Evolutionary conservation across 2,113 vertebrate genomes (phyloP).

Genomic region (Paraplagusia blochii): DNA sequence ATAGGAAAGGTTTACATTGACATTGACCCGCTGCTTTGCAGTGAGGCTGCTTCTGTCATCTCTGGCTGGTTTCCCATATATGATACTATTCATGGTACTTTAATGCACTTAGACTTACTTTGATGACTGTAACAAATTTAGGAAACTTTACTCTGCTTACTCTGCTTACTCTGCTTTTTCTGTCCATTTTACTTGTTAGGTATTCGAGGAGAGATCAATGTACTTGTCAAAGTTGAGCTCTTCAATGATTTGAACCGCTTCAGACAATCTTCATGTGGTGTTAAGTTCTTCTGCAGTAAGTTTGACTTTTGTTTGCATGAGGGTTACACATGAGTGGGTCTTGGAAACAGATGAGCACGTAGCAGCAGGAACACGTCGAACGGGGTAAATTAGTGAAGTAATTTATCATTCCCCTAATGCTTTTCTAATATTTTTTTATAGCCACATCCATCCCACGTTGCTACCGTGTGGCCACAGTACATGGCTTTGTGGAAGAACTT

Average conservation of each 20-base stretch:
- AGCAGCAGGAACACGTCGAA: too few relatives aligned
- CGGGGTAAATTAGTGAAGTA: too few relatives aligned
- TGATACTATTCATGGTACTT: conserved; percentile 95
- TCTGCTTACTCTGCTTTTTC: not conserved
- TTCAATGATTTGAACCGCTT: conserved; percentile 98
- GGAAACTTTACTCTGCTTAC: not conserved
- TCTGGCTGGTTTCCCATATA: conserved; percentile 99
- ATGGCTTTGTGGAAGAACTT: conserved; percentile 97
- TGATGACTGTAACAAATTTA: not conserved
- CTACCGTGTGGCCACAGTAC: conserved; percentile 88
- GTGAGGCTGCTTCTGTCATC: conserved; percentile 94
- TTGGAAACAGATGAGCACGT: too few relatives aligned
- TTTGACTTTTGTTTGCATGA: conserved; percentile 40
- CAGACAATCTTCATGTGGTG: conserved; percentile 95
- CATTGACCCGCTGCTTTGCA: conserved; percentile 92
- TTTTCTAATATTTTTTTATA: conserved; percentile 47
- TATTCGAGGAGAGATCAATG: conserved; percentile 96
- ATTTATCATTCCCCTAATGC: conserved; percentile 5
- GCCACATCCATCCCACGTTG: conserved; percentile 92
- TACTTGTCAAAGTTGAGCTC: conserved; percentile 96
- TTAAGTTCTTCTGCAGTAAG: conserved; percentile 99
- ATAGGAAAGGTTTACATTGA: conserved; percentile 99
- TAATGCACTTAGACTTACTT: not conserved
- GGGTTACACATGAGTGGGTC: conserved; percentile 1
- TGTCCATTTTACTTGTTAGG: conserved; percentile 69